These are phyloP conservation scores for Trematocara marginatum DNA, from an alignment of 2,113 vertebrate genomes.

Conservation along the genomic window DNA sequence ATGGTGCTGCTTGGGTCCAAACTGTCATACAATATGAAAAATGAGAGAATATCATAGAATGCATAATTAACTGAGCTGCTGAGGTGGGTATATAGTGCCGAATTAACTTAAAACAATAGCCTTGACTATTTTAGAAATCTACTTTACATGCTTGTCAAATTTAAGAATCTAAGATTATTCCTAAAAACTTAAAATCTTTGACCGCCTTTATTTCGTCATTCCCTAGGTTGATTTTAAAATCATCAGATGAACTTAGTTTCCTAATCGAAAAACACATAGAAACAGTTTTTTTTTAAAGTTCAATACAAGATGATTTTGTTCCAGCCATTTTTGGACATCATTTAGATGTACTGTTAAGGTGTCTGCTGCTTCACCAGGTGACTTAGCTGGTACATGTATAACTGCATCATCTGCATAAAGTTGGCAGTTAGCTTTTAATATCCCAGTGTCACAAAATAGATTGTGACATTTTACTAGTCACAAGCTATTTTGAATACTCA, in stretches of 20 bases:
- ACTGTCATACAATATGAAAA: not conserved
- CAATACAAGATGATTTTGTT: too few species aligned
- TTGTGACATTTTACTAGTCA: not conserved
- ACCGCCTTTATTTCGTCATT: not conserved
- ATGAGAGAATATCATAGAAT: not conserved
- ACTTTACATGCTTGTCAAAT: not conserved
- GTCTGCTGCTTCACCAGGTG: too few species aligned
- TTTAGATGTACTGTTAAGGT: fast-evolving
- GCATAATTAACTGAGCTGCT: fast-evolving
- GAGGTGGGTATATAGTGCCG: fast-evolving
- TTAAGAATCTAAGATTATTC: not conserved
- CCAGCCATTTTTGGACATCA: too few species aligned
- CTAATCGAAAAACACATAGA: too few species aligned
- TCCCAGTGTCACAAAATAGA: not conserved
- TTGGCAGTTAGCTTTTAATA: not conserved
- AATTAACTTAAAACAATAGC: not conserved
- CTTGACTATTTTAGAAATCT: not conserved
- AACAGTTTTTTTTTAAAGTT: too few species aligned
- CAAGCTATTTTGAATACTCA: not conserved
- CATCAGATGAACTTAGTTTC: fast-evolving
- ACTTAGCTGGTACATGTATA: fast-evolving
- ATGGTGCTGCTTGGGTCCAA: not conserved
- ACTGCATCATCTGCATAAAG: not conserved
- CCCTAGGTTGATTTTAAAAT: fast-evolving
- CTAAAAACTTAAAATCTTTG: not conserved